Conservation (phyloP, 2,113 vertebrate species). For the Tupaia chinensis region DNA sequence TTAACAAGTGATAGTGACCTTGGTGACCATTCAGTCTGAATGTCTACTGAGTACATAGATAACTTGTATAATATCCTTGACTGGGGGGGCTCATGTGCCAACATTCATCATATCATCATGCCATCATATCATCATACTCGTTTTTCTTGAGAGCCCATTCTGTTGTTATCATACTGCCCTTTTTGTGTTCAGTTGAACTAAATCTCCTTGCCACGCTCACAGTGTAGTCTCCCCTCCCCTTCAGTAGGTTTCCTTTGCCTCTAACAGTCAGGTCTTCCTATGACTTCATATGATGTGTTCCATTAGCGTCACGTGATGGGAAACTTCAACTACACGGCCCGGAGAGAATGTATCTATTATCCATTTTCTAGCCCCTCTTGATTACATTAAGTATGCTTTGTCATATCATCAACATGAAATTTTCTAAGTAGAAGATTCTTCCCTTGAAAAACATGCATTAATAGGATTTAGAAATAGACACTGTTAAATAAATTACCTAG, state of each 20-base stretch:
- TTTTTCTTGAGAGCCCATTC: not conserved
- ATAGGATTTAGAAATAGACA: conserved; percentile 1
- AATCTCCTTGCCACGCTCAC: not conserved
- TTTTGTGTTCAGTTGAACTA: not conserved
- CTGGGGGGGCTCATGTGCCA: not conserved
- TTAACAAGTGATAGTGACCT: conserved; percentile 7
- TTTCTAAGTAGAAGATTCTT: not conserved
- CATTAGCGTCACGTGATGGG: not conserved
- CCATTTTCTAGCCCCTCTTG: not conserved
- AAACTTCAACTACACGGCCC: not conserved
- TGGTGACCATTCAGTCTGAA: not conserved
- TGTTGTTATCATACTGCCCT: not conserved
- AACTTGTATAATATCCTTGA: not conserved
- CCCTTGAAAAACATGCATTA: not conserved
- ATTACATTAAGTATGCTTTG: not conserved
- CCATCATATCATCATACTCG: no score
- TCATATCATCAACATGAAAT: not conserved
- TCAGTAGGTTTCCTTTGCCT: not conserved
- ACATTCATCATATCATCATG: not conserved
- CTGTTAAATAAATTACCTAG: not conserved
- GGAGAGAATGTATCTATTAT: not conserved
- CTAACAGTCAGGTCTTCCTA: not conserved
- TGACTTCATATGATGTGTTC: not conserved
- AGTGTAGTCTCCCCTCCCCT: not conserved
- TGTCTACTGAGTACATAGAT: not conserved